Percentiles rank a stretch among this genome's conserved stretches.
These are phyloP conservation scores for Tribolium castaneum DNA, from an alignment of 1,140 invertebrate species.

Conservation along the genomic window DNA sequence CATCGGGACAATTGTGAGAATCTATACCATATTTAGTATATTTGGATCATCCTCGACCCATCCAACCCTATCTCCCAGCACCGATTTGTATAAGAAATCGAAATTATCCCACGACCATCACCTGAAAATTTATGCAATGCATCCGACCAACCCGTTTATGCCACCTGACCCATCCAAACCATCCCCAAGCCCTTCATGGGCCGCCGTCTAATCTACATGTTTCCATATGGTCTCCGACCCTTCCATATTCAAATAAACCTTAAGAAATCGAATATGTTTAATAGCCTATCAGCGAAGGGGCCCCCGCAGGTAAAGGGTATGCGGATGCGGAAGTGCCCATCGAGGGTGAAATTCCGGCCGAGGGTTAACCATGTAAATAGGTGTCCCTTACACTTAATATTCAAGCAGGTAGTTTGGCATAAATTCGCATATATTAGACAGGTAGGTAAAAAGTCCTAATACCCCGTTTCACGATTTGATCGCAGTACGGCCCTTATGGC, in stretches of 20 bases:
- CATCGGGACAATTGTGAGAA: constrained; percentile 55
- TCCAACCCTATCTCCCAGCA: constrained; percentile 54
- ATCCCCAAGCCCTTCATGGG: constrained; percentile 39
- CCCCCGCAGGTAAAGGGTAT: constrained; percentile 13
- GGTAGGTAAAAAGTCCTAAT: constrained; percentile 60
- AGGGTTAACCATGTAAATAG: constrained; percentile 56
- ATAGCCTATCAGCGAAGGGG: constrained; percentile 58
- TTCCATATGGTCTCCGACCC: constrained; percentile 58
- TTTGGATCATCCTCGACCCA: constrained; percentile 53
- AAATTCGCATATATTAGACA: constrained; percentile 64
- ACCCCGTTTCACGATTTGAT: constrained; percentile 48
- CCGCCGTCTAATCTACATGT: constrained; percentile 60
- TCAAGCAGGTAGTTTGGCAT: constrained; percentile 62
- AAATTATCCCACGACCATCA: constrained; percentile 57
- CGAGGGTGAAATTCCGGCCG: constrained; percentile 42
- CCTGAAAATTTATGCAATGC: constrained; percentile 55
- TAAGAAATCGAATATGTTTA: constrained; percentile 63
- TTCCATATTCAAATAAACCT: constrained; percentile 60
- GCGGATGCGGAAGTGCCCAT: constrained; percentile 17
- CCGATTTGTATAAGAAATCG: constrained; percentile 52
- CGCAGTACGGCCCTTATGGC: not conserved
- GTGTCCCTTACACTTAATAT: constrained; percentile 64
- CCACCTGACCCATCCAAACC: not conserved
- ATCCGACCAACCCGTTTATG: constrained; percentile 33
- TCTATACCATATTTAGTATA: constrained; percentile 50